Percentiles rank a stretch among this genome's conserved stretches.
phyloP scores from a whole-genome alignment of 2,888 invertebrate genomes.

The Tachina lurida region DNA sequence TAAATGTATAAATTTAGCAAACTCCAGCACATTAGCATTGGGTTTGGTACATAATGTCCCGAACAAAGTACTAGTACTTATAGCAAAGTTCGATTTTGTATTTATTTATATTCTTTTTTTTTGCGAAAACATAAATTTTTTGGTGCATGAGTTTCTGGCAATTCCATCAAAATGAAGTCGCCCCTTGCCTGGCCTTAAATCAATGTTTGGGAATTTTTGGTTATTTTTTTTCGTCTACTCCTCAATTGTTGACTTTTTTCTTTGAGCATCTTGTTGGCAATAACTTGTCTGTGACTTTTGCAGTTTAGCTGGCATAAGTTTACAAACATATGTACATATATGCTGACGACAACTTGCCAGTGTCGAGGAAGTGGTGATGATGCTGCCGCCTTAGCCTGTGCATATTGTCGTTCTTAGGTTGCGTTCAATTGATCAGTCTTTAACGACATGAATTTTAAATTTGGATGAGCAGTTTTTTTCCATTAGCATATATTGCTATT shows the following conservation, averaged over 20 bases:
- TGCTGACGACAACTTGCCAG: conserved; percentile 47
- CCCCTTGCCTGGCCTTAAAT: conserved; percentile 67
- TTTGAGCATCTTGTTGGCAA: conserved; percentile 56
- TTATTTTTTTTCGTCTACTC: conserved; percentile 30
- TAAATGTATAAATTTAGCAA: conserved; percentile 37
- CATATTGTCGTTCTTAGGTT: conserved; percentile 29
- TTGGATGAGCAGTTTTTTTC: conserved; percentile 66
- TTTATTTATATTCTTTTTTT: conserved; percentile 13
- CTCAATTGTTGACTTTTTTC: conserved; percentile 46
- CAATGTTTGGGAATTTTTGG: conserved; percentile 68
- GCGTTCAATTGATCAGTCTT: conserved; percentile 70
- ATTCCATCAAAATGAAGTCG: conserved; percentile 67
- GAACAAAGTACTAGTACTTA: conserved; percentile 50
- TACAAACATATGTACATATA: neutral
- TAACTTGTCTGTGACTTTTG: conserved; percentile 62
- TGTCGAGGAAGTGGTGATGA: conserved; percentile 34
- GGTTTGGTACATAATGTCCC: conserved; percentile 68
- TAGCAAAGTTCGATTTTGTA: conserved; percentile 49
- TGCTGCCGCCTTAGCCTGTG: conserved; percentile 10
- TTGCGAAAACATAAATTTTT: conserved; percentile 45
- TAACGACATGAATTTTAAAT: conserved; percentile 67
- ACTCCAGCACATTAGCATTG: conserved; percentile 65
- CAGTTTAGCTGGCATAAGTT: conserved; percentile 32
- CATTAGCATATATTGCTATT: conserved; percentile 59
- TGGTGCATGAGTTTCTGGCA: conserved; percentile 56